Percentiles rank a stretch among this genome's conserved stretches.
Evolutionary conservation across 1,140 invertebrate genomes (phyloP).

Genomic region (Brachionus rotundiformis): DNA sequence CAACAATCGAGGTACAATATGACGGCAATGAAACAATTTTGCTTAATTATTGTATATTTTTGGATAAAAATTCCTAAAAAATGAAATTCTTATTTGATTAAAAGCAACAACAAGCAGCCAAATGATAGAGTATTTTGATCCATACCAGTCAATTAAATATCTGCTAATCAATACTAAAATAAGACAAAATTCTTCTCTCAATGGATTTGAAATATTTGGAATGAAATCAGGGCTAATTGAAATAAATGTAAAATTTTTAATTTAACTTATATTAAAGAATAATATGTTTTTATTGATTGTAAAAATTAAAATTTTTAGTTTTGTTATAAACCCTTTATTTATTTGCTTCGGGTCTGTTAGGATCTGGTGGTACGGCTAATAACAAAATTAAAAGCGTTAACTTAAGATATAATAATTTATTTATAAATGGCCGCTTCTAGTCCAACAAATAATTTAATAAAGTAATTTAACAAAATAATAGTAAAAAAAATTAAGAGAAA

Average conservation of each 20-base stretch:
- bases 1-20: background rate
- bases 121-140: background rate
- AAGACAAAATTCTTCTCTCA: background rate
- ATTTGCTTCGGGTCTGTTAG: no score
- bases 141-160: background rate
- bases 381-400: no score
- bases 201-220: background rate
- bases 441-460: no score
- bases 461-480: no score
- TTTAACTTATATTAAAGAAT: no score
- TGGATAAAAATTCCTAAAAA: background rate
- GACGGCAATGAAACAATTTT: background rate
- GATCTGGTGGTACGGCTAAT: no score
- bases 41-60: background rate
- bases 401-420: no score
- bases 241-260: constrained; percentile 10
- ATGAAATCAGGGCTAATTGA: background rate
- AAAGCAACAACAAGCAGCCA: background rate
- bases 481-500: no score
- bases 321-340: no score
- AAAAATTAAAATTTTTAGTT: no score
- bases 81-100: background rate
- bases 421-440: no score
- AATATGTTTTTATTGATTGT: no score
- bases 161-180: background rate